Conservation (phyloP, 92 coral and sea anemone species). For the Anthopleura xanthogrammica region DNA sequence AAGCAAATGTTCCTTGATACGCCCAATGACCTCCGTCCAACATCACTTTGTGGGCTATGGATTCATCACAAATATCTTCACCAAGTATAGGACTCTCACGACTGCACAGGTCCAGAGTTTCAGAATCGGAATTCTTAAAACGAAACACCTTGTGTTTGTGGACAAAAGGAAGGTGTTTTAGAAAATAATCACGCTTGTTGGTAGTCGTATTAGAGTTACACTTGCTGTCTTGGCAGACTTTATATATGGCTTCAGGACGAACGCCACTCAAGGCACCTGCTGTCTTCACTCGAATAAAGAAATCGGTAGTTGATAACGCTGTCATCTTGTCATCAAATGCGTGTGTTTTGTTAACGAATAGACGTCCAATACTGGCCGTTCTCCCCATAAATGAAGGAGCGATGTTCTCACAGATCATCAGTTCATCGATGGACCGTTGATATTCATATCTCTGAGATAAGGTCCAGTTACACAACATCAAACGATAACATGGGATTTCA, state of each 20-base stretch:
- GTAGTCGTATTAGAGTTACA: background rate
- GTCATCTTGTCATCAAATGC: slow-evolving; percentile 47
- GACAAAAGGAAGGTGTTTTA: slow-evolving; percentile 53
- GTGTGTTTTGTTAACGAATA: slow-evolving; percentile 4
- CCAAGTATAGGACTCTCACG: slow-evolving; percentile 54
- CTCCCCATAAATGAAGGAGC: slow-evolving; percentile 69
- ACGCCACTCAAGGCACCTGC: slow-evolving; percentile 41
- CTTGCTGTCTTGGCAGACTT: background rate
- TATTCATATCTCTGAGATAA: slow-evolving; percentile 58
- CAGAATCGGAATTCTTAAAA: slow-evolving; percentile 34
- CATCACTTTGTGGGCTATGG: slow-evolving; percentile 30
- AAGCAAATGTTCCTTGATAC: slow-evolving; percentile 54
- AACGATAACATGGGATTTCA: slow-evolving; percentile 53
- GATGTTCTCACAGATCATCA: slow-evolving; percentile 69
- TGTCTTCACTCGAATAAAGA: slow-evolving; percentile 51
- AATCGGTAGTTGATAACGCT: slow-evolving; percentile 42
- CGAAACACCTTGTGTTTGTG: slow-evolving; percentile 58
- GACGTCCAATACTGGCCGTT: slow-evolving; percentile 22
- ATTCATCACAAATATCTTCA: slow-evolving; percentile 42
- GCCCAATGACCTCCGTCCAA: slow-evolving; percentile 44
- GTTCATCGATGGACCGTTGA: slow-evolving; percentile 51
- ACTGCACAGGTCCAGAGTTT: slow-evolving; percentile 50
- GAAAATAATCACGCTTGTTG: background rate
- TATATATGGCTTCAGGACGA: slow-evolving; percentile 47
- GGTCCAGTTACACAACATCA: slow-evolving; percentile 69